Percentiles rank a stretch among this genome's conserved stretches.
Conservation (phyloP, 2,888 invertebrate species). For the Quadroppia sp. region DNA sequence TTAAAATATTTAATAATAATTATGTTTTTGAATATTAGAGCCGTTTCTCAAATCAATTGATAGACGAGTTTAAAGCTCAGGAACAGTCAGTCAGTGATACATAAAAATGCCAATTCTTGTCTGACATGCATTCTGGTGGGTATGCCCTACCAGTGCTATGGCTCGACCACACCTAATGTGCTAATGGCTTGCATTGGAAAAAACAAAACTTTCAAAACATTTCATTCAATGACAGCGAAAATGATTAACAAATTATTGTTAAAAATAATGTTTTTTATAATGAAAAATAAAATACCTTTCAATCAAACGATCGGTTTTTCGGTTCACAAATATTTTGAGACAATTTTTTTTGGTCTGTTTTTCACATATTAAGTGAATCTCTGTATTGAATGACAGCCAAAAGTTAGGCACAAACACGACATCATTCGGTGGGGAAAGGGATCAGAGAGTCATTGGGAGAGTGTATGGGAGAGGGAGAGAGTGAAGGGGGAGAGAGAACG, state of each 20-base stretch:
- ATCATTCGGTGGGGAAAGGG: neutral
- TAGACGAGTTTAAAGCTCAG: neutral
- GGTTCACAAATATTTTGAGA: neutral
- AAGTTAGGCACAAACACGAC: conserved; percentile 2
- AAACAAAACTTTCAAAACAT: neutral
- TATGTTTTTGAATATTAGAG: neutral
- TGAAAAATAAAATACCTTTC: conserved; percentile 9
- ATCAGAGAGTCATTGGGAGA: neutral
- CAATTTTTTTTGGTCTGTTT: neutral
- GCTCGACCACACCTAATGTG: conserved; percentile 29
- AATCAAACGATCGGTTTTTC: neutral
- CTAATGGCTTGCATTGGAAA: too few species aligned
- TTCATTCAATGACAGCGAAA: neutral
- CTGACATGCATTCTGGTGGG: neutral
- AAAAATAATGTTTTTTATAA: too few species aligned
- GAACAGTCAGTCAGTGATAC: neutral
- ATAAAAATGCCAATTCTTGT: neutral
- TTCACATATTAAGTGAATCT: neutral
- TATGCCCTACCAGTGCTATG: conserved; percentile 12
- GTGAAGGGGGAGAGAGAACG: too few species aligned
- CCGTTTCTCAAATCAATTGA: neutral
- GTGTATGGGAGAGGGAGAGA: too few species aligned
- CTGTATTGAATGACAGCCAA: neutral
- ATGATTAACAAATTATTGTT: too few species aligned
- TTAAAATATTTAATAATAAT: too few species aligned